These are phyloP conservation scores for Enteromius mattozi DNA, from an alignment of 2,797 vertebrate species.

Conservation along the genomic window DNA sequence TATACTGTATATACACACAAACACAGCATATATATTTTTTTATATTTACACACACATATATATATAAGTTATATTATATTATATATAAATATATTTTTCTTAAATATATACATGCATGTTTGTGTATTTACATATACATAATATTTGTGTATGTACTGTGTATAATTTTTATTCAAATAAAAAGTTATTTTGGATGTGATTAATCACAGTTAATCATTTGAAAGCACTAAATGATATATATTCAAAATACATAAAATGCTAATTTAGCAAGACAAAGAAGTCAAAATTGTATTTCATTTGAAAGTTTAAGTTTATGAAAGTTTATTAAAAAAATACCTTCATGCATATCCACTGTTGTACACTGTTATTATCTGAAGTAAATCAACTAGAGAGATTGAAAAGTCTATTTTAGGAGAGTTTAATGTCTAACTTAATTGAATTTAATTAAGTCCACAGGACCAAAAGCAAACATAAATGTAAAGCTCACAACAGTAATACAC, in stretches of 20 bases:
- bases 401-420: background rate
- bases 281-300: background rate
- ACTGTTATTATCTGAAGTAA: background rate
- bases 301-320: background rate
- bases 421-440: background rate
- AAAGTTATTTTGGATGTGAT: background rate
- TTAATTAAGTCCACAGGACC: background rate
- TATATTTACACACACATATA: no score
- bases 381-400: background rate
- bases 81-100: no score
- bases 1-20: no score
- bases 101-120: no score
- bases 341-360: background rate
- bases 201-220: background rate
- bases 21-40: no score
- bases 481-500: background rate
- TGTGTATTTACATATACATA: background rate
- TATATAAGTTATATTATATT: no score
- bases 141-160: background rate
- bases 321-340: background rate
- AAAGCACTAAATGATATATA: background rate
- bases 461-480: background rate
- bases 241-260: background rate
- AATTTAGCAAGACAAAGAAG: background rate
- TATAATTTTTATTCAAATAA: background rate